Base-by-base conservation (phyloP, 2,797 vertebrate genomes). In the Acestrorhynchus altus region DNA sequence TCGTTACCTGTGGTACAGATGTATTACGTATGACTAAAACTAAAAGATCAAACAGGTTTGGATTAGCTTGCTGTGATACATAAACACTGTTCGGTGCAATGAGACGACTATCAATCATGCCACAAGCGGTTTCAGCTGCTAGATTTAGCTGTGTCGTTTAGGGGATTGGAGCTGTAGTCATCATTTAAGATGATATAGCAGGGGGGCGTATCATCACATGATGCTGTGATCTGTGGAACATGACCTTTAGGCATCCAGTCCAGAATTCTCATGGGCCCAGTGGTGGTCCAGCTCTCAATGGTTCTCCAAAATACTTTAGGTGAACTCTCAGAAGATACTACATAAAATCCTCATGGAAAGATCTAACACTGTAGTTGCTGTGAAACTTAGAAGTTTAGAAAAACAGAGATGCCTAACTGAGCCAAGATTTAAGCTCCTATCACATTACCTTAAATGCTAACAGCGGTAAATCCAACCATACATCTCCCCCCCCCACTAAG, bases 361-460 rank as follows among this genome's bases (percentile, higher is more conserved):
- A 35, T 35, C 2, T 35, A 35, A 2, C 31, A 35, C 31, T 35
- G 31, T 2, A 35, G 31, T 35, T 6, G 31, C 31, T 35, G 31
- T 2, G 31, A 35, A 35, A 6, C 31, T 35, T 35, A 35, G 31
- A 35, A 35, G 31, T 44, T 9, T 44, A 44, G 42, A 15, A 9
- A 49, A 49, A 74, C n/a, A 68, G 87, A 72, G 4, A 12, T 35
- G 31, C 31, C 2, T 2, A 35, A 35, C 31, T 35, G 31, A 35
- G 31, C 31, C 31, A 35, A 35, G 83, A 68, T 74, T 3, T 67
- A 8, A 7, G 15, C 28, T 77, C 56, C 63, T 74, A 31, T 69
- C 77, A 73, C 83, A 81, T 76, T 47, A n/a, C 0, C 6, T 18
- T 12, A 56, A 80, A 56, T 66, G 22, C 63, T 57, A 82, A 13